Evolutionary conservation across 2,888 invertebrate species (phyloP).

Genomic region (Matsumyia berberina): DNA sequence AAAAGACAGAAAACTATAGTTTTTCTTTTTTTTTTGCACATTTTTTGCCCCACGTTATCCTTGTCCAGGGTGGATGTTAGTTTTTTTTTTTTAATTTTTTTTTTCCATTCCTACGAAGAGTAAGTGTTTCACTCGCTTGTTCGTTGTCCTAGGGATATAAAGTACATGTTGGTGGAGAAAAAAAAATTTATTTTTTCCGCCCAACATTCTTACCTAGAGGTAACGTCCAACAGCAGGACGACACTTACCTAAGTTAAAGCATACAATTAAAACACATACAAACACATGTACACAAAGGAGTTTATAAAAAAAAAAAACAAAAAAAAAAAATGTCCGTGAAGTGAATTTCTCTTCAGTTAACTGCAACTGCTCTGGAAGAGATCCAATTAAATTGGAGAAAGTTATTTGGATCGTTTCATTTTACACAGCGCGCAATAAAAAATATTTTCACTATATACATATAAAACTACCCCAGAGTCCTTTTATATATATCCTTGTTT

Average conservation of each 20-base stretch:
- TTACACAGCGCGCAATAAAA: slow-evolving; percentile 2
- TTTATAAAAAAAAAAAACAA: not conserved
- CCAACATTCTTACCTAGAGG: slow-evolving; percentile 9
- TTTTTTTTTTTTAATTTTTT: slow-evolving; percentile 15
- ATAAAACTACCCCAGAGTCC: not conserved
- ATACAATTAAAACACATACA: slow-evolving; percentile 11
- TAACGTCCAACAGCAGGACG: slow-evolving; percentile 40
- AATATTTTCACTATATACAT: not conserved
- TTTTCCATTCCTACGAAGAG: slow-evolving; percentile 13
- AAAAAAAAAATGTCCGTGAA: not conserved
- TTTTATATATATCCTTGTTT: not conserved
- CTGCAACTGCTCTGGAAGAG: slow-evolving; percentile 38
- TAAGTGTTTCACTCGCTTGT: slow-evolving; percentile 19
- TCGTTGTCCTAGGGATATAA: not conserved
- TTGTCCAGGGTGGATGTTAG: slow-evolving; percentile 24
- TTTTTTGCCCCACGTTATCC: slow-evolving; percentile 16
- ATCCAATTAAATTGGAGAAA: slow-evolving; percentile 49
- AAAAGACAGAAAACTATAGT: slow-evolving; percentile 56
- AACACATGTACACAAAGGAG: not conserved
- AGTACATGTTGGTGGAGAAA: not conserved
- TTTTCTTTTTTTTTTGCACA: slow-evolving; percentile 39
- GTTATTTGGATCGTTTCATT: slow-evolving; percentile 10
- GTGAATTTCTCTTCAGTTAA: slow-evolving; percentile 35
- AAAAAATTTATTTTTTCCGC: slow-evolving; percentile 13
- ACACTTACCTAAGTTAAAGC: slow-evolving; percentile 43